Evolutionary conservation across 2,797 vertebrate genomes (phyloP).

Genomic region (Lycodopsis pacificus): DNA sequence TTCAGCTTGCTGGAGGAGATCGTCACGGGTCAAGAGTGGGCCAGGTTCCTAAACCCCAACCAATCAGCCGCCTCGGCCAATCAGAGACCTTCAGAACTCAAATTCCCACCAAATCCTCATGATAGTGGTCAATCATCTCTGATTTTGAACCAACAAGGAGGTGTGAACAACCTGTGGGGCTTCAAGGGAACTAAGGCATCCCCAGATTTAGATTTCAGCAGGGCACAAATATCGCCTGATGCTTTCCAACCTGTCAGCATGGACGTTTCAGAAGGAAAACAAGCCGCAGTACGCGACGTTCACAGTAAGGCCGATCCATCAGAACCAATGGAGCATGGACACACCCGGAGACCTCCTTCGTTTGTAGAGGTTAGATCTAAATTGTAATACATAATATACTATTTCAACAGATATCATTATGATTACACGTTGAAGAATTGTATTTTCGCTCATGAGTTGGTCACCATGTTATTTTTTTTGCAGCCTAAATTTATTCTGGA

Average conservation of each 20-base stretch:
- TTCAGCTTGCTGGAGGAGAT: constrained; percentile 86
- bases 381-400: background rate
- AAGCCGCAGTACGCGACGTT: background rate
- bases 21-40: constrained; percentile 79
- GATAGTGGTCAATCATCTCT: constrained; percentile 7
- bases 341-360: constrained; percentile 6
- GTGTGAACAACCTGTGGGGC: constrained; percentile 36
- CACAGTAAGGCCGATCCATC: constrained; percentile 23
- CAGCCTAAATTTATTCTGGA: constrained; percentile 56
- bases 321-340: constrained; percentile 73
- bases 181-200: constrained; percentile 17
- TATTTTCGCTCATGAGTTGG: background rate
- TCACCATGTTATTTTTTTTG: background rate
- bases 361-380: constrained; percentile 56
- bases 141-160: constrained; percentile 23
- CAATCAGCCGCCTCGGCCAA: constrained; percentile 25
- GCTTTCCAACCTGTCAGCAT: constrained; percentile 39
- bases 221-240: constrained; percentile 24
- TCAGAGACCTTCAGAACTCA: constrained; percentile 39
- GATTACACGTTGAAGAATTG: background rate
- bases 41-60: constrained; percentile 73
- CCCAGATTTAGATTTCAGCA: constrained; percentile 6
- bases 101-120: constrained; percentile 13
- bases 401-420: background rate
- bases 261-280: constrained; percentile 45